Percentiles rank a stretch among this genome's conserved stretches.
Conservation (phyloP, 1,140 invertebrate species). For the Drosophila saltans region DNA sequence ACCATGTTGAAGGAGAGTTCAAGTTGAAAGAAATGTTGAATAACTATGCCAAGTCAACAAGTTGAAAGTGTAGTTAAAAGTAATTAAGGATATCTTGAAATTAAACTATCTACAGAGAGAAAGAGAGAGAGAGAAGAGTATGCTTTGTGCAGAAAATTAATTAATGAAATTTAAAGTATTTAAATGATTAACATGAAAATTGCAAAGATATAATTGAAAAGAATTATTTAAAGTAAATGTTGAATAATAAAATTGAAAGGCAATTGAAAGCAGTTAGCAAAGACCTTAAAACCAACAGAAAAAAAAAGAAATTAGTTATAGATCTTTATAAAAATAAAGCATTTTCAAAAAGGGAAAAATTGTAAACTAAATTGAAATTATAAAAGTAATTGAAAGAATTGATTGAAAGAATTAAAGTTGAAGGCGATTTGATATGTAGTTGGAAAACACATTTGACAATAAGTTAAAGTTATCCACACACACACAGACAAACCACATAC, state of each 20-base stretch:
- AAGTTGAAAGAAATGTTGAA: not conserved
- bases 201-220: not conserved
- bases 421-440: not conserved
- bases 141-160: not conserved
- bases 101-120: not conserved
- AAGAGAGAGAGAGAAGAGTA: too few relatives aligned
- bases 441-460: not conserved
- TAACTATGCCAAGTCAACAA: not conserved
- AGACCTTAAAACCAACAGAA: too few relatives aligned
- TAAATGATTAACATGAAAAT: not conserved
- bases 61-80: not conserved
- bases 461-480: constrained; percentile 7
- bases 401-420: not conserved
- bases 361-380: too few relatives aligned
- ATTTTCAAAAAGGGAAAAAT: not conserved
- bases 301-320: too few relatives aligned
- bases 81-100: not conserved
- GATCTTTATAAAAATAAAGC: too few relatives aligned
- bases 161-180: not conserved
- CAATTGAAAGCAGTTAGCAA: not conserved
- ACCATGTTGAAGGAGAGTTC: not conserved
- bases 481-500: constrained; percentile 6
- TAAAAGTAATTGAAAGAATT: not conserved
- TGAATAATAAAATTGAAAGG: not conserved
- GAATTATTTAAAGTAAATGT: too few relatives aligned